A percentile compares a stretch with the other conserved stretches of the same genome.
These are phyloP conservation scores for Tetheella fluctuosa DNA, from an alignment of 2,888 invertebrate genomes.

Conservation along the genomic window DNA sequence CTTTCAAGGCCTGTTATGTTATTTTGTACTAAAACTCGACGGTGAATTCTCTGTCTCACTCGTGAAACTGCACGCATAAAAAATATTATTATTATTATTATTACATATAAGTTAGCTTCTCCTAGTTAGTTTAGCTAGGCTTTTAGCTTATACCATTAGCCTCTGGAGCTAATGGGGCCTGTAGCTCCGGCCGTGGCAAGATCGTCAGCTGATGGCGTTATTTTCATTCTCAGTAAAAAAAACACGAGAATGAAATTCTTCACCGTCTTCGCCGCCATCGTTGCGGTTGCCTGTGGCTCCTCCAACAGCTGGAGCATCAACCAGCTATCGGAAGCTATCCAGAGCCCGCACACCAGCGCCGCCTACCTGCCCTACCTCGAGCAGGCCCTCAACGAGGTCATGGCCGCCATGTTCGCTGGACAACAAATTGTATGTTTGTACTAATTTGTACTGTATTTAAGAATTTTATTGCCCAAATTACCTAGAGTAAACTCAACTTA, in stretches of 20 bases:
- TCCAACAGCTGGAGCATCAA: constrained; percentile 44
- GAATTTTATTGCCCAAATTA: background rate
- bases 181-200: too few species aligned
- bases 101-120: too few species aligned
- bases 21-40: too few species aligned
- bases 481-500: background rate
- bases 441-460: background rate
- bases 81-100: too few species aligned
- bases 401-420: constrained; percentile 49
- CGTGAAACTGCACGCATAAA: too few species aligned
- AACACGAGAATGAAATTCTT: constrained; percentile 62
- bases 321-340: constrained; percentile 53
- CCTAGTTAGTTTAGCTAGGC: too few species aligned
- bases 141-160: too few species aligned
- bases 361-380: constrained; percentile 48
- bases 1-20: too few species aligned
- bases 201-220: too few species aligned
- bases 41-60: too few species aligned
- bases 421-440: constrained; percentile 44
- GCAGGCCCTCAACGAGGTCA: constrained; percentile 53
- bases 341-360: constrained; percentile 50
- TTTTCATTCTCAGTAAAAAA: constrained; percentile 23
- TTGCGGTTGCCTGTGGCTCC: constrained; percentile 40
- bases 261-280: constrained; percentile 56
- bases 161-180: too few species aligned